Evolutionary conservation across 2,113 vertebrate species (phyloP).

Genomic region (Acinonyx jubatus): DNA sequence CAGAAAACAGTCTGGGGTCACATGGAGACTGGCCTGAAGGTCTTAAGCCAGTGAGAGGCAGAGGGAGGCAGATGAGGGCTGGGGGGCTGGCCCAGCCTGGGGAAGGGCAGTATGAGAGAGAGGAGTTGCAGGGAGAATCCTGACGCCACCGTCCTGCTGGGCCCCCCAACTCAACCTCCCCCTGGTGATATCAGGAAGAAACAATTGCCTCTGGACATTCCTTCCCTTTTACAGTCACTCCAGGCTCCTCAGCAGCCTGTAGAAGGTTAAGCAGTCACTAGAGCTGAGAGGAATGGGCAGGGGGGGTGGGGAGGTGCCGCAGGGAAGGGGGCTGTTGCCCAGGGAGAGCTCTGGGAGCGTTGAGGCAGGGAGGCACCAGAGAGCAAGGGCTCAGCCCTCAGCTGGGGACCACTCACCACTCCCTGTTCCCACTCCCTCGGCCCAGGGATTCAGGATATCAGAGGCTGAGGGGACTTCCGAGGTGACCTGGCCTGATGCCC

Average conservation of each 20-base stretch:
- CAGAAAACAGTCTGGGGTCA: neutral
- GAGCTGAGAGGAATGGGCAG: neutral
- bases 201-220: conserved; percentile 82
- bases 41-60: neutral
- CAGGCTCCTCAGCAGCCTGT: conserved; percentile 41
- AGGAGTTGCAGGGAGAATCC: conserved; percentile 40
- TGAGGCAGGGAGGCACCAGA: rapidly evolving
- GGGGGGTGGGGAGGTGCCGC: neutral
- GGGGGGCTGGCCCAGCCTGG: neutral
- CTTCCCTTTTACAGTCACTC: conserved; percentile 92
- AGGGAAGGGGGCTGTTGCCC: neutral
- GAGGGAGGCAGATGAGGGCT: neutral
- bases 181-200: conserved; percentile 69
- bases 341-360: neutral
- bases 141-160: neutral
- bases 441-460: neutral
- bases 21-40: neutral
- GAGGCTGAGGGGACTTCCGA: neutral
- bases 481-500: neutral
- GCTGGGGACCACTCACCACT: neutral
- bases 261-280: neutral
- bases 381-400: neutral
- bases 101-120: neutral
- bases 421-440: neutral
- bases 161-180: conserved; percentile 15